Percentiles rank a stretch among this genome's conserved stretches.
Evolutionary conservation across 2,113 vertebrate genomes (phyloP).

Genomic region (Lycaon pictus): DNA sequence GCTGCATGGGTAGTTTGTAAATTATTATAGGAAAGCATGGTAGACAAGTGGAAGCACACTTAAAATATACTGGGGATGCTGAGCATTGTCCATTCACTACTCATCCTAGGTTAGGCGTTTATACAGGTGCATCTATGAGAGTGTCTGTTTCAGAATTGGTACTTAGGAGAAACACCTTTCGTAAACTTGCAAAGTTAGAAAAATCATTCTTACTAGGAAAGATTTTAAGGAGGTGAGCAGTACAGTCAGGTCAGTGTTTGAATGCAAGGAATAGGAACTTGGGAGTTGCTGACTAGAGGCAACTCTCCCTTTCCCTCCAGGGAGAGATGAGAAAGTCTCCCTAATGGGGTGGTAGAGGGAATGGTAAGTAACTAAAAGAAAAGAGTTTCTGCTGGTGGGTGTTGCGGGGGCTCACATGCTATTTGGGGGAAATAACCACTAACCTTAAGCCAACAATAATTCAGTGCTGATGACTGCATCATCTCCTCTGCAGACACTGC

Average conservation of each 20-base stretch:
- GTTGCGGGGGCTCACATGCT: neutral
- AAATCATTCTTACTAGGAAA: slow-evolving; percentile 42
- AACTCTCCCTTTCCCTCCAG: neutral
- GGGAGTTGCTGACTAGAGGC: neutral
- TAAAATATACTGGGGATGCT: neutral
- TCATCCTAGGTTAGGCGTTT: neutral
- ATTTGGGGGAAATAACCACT: neutral
- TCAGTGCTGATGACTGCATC: neutral
- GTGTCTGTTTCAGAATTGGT: neutral
- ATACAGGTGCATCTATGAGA: neutral
- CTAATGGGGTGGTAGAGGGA: neutral
- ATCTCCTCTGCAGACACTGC: slow-evolving; percentile 61
- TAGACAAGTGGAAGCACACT: neutral
- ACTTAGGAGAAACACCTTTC: neutral
- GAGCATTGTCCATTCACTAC: neutral
- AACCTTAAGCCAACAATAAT: neutral
- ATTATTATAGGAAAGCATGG: neutral
- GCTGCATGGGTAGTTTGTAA: neutral
- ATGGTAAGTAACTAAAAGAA: neutral
- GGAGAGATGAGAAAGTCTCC: neutral
- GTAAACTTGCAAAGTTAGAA: slow-evolving; percentile 10
- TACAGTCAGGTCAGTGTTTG: neutral
- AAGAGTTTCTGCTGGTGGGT: neutral
- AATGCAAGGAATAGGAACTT: neutral
- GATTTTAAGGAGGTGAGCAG: neutral